These are phyloP conservation scores for Apodemia hepburni DNA, from an alignment of 2,888 invertebrate species.

Conservation along the genomic window DNA sequence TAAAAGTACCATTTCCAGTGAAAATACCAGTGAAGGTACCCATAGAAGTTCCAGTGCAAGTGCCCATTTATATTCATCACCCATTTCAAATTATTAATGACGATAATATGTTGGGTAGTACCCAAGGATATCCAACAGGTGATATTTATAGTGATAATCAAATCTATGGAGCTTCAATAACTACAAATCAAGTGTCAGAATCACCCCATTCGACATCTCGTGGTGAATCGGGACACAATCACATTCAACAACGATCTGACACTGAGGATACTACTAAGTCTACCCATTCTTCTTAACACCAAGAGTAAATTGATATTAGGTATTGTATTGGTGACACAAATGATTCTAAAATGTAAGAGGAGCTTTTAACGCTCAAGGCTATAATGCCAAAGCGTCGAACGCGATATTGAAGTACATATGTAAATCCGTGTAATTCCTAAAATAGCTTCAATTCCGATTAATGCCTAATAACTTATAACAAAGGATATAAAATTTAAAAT, in stretches of 20 bases:
- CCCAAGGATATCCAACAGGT: neutral
- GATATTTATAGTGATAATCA: constrained; percentile 17
- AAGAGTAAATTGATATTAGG: neutral
- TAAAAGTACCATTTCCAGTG: constrained; percentile 46
- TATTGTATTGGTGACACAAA: neutral
- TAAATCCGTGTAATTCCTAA: no score
- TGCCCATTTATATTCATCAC: constrained; percentile 56
- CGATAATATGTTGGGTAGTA: constrained; percentile 31
- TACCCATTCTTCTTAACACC: neutral
- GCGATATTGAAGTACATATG: neutral
- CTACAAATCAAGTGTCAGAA: constrained; percentile 19
- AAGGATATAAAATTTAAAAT: no score
- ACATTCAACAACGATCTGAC: constrained; percentile 51
- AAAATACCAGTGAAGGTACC: constrained; percentile 49
- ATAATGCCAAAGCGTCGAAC: neutral
- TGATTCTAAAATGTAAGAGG: neutral
- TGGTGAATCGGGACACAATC: constrained; percentile 28
- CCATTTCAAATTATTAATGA: constrained; percentile 45
- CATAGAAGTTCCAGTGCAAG: constrained; percentile 52
- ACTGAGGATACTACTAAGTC: constrained; percentile 33
- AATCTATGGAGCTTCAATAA: constrained; percentile 15
- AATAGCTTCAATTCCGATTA: no score
- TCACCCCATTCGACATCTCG: constrained; percentile 35
- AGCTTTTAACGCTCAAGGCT: neutral
- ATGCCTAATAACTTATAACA: no score